A percentile compares a stretch with the other conserved stretches of the same genome.
phyloP scores from a whole-genome alignment of 2,113 vertebrate genomes.

The Trematomus loennbergii region DNA sequence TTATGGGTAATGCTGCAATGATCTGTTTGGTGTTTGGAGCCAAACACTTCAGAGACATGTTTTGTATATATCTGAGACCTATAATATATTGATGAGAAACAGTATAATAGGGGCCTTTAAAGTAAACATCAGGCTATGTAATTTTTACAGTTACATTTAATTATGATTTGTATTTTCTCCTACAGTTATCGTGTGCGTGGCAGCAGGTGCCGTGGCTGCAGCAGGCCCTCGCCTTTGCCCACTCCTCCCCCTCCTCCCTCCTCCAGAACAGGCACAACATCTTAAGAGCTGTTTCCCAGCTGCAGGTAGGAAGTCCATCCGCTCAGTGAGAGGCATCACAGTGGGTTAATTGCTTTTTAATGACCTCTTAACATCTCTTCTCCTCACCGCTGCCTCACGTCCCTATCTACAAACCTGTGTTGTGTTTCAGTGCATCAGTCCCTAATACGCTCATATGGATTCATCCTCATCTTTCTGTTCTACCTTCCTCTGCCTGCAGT shows the following conservation, averaged over 20 bases:
- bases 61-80: too few relatives aligned
- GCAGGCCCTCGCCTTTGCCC: constrained; percentile 78
- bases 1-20: too few relatives aligned
- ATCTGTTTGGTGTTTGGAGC: too few relatives aligned
- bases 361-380: constrained; percentile 43
- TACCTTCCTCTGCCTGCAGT: constrained; percentile 52
- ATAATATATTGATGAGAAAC: too few relatives aligned
- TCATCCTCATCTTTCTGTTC: constrained; percentile 39
- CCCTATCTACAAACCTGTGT: background rate
- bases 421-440: constrained; percentile 19
- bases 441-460: constrained; percentile 26
- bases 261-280: constrained; percentile 86
- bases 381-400: constrained; percentile 1
- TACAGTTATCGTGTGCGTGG: constrained; percentile 85
- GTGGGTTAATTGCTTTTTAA: constrained; percentile 65
- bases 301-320: constrained; percentile 80
- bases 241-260: constrained; percentile 84
- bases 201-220: constrained; percentile 84
- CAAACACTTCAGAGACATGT: too few relatives aligned
- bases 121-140: too few relatives aligned
- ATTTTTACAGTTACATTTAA: background rate
- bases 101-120: too few relatives aligned
- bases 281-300: constrained; percentile 82
- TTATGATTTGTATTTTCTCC: background rate
- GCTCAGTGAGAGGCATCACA: constrained; percentile 43